Percentiles rank a stretch among this genome's conserved stretches.
Evolutionary conservation across 2,888 invertebrate species (phyloP).

Genomic region (Eilema griseolum): DNA sequence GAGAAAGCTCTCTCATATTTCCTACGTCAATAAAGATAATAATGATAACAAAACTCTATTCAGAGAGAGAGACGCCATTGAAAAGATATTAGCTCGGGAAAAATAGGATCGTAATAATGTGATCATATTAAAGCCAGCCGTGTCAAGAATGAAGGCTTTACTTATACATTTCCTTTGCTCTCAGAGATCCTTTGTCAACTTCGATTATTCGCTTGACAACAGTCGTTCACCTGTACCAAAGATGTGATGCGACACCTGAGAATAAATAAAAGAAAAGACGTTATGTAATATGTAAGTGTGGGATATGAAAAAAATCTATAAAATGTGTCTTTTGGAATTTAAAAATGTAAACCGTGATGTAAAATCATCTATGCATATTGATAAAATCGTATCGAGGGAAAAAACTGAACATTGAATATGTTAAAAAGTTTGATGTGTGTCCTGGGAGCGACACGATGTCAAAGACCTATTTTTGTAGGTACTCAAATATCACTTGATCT

Average conservation of each 20-base stretch:
- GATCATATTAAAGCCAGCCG: conserved; percentile 43
- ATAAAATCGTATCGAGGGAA: too few relatives aligned
- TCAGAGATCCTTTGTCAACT: conserved; percentile 44
- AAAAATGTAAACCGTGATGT: too few relatives aligned
- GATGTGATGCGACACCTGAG: conserved; percentile 45
- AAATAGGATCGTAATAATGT: conserved; percentile 40
- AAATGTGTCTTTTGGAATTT: too few relatives aligned
- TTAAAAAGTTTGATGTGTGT: too few relatives aligned
- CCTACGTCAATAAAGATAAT: conserved; percentile 10
- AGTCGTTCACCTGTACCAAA: conserved; percentile 48
- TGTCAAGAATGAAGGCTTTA: conserved; percentile 42
- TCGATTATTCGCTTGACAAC: conserved; percentile 55
- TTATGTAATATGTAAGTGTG: too few relatives aligned
- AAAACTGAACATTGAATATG: too few relatives aligned
- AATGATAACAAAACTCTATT: conserved; percentile 20
- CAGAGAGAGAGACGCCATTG: conserved; percentile 27
- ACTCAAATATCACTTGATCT: too few relatives aligned
- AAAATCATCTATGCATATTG: too few relatives aligned
- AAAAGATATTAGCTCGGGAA: conserved; percentile 36
- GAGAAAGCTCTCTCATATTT: conserved; percentile 7
- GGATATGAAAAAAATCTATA: too few relatives aligned
- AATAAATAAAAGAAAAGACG: conserved; percentile 21
- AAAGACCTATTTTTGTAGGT: too few relatives aligned
- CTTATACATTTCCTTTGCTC: conserved; percentile 47
- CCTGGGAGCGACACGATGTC: too few relatives aligned